phyloP scores from a whole-genome alignment of 1,140 invertebrate species.

The Pomacea maculata region DNA sequence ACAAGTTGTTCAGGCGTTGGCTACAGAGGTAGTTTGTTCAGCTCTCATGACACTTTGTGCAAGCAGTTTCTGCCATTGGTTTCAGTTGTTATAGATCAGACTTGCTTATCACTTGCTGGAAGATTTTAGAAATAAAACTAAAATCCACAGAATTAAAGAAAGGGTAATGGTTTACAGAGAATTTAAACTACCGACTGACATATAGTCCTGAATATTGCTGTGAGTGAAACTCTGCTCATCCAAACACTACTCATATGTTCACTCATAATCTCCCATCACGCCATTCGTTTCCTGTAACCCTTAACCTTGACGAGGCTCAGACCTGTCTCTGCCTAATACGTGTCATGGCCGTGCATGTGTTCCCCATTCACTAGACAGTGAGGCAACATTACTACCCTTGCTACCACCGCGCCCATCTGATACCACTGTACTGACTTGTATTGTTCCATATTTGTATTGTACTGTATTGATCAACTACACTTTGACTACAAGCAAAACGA shows the following conservation, averaged over 20 bases:
- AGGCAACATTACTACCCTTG: background rate
- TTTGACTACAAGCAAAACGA: conserved; percentile 1
- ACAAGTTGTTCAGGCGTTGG: too few species aligned
- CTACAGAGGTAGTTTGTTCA: too few species aligned
- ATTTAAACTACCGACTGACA: too few species aligned
- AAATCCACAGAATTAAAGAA: too few species aligned
- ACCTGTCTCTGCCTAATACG: background rate
- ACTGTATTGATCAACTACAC: background rate
- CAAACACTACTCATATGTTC: background rate
- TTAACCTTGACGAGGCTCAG: conserved; percentile 2
- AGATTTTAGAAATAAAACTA: too few species aligned
- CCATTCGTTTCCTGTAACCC: background rate
- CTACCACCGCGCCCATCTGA: background rate
- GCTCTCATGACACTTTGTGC: too few species aligned
- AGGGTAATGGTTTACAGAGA: too few species aligned
- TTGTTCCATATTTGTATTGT: background rate
- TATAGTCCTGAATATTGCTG: too few species aligned
- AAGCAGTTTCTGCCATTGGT: too few species aligned
- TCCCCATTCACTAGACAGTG: background rate
- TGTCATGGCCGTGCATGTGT: conserved; percentile 2
- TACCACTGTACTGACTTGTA: conserved; percentile 3
- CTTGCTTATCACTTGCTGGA: too few species aligned
- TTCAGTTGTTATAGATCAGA: too few species aligned
- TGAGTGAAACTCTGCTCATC: too few species aligned
- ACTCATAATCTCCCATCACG: background rate